Percentiles rank a stretch among this genome's conserved stretches.
phyloP scores from a whole-genome alignment of 2,888 invertebrate species.

The Oligia fasciuncula region DNA sequence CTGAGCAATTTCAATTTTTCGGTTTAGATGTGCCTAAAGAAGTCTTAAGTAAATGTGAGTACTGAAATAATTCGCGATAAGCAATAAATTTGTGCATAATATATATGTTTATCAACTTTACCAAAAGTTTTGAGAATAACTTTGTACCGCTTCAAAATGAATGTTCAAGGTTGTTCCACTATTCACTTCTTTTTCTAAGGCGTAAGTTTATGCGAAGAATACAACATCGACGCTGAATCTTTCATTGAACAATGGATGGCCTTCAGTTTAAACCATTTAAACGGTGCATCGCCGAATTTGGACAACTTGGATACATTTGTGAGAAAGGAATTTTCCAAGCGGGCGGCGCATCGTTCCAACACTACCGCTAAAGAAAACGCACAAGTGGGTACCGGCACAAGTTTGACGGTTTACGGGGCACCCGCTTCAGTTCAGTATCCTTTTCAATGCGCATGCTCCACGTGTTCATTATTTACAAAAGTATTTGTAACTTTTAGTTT shows the following conservation, averaged over 20 bases:
- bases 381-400: conserved; percentile 81
- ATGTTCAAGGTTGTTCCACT: conserved; percentile 88
- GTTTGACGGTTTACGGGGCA: conserved; percentile 82
- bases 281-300: conserved; percentile 91
- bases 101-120: conserved; percentile 46
- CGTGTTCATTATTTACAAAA: conserved; percentile 74
- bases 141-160: conserved; percentile 74
- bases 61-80: conserved; percentile 51
- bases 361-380: conserved; percentile 80
- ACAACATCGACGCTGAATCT: conserved; percentile 92
- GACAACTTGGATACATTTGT: conserved; percentile 91
- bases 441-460: conserved; percentile 78
- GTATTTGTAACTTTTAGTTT: conserved; percentile 44
- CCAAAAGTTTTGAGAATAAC: conserved; percentile 55
- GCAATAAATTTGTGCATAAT: conserved; percentile 50
- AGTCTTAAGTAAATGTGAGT: conserved; percentile 90
- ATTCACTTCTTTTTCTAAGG: conserved; percentile 84
- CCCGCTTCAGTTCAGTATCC: conserved; percentile 84
- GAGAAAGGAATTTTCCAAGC: conserved; percentile 91
- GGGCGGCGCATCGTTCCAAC: conserved; percentile 78
- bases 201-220: conserved; percentile 91
- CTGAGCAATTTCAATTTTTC: conserved; percentile 91
- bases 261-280: conserved; percentile 92
- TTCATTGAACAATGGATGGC: conserved; percentile 95
- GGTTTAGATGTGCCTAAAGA: conserved; percentile 89